A percentile compares a stretch with the other conserved stretches of the same genome.
Evolutionary conservation across 2,113 vertebrate species (phyloP).

Genomic region (Corythoichthys haematopterus): DNA sequence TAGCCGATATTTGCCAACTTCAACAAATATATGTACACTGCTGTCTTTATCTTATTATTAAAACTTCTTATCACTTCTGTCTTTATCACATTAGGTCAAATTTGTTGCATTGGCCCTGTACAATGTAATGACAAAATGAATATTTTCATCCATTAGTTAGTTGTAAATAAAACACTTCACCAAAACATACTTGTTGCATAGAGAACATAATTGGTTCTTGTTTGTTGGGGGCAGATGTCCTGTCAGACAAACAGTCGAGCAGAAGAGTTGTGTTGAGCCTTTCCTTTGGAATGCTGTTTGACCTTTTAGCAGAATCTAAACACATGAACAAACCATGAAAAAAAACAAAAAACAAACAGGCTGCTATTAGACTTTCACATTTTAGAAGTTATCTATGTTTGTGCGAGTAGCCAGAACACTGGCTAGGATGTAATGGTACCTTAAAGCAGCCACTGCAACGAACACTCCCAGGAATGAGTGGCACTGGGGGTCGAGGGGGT

Average conservation of each 20-base stretch:
- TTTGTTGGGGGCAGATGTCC: conserved; percentile 80
- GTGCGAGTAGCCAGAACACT: background rate
- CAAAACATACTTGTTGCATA: conserved; percentile 85
- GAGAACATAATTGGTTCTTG: conserved; percentile 78
- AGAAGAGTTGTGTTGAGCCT: conserved; percentile 97
- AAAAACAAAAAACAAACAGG: background rate
- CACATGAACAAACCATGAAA: background rate
- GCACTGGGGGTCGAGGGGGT: conserved; percentile 54
- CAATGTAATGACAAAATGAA: background rate
- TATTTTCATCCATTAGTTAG: background rate
- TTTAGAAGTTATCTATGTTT: background rate
- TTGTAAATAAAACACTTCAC: background rate
- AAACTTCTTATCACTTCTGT: background rate
- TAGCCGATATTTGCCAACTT: background rate
- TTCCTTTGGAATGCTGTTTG: conserved; percentile 98
- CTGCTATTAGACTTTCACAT: background rate
- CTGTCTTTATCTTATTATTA: no score
- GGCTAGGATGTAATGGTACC: conserved; percentile 44
- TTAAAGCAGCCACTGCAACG: conserved; percentile 96
- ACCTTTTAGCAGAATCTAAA: conserved; percentile 83
- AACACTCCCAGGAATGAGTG: conserved; percentile 71
- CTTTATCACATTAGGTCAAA: background rate
- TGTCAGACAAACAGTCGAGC: conserved; percentile 94
- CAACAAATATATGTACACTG: background rate
- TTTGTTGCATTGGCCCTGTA: background rate